These are phyloP conservation scores for Ctenosaura bakeri DNA, from an alignment of 2,797 vertebrate species.

Conservation along the genomic window DNA sequence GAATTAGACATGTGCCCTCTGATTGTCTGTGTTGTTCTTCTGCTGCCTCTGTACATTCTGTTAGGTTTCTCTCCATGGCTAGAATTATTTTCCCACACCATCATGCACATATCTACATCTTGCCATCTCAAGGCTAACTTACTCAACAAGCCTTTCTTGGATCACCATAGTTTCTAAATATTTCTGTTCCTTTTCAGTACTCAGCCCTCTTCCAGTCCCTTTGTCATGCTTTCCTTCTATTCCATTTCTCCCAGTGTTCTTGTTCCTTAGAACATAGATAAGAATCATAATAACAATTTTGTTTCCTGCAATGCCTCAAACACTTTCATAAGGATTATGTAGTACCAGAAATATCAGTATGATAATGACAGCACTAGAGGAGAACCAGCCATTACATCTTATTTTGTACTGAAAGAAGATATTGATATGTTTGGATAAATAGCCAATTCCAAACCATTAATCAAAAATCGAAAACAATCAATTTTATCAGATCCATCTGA, in stretches of 20 bases:
- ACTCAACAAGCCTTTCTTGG: background rate
- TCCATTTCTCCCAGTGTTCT: background rate
- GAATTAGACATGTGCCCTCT: conserved; percentile 13
- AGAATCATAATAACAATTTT: background rate
- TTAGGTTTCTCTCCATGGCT: background rate
- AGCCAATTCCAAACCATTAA: too few species aligned
- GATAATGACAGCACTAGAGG: background rate
- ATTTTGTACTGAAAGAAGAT: background rate
- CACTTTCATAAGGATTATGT: background rate
- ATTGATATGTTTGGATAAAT: too few species aligned
- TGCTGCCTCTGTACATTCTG: background rate
- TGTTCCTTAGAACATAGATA: background rate
- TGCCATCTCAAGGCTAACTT: background rate
- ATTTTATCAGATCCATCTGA: too few species aligned
- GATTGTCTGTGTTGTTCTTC: background rate
- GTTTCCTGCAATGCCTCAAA: background rate
- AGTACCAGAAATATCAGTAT: background rate
- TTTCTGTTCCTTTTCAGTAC: too few species aligned
- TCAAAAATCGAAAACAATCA: too few species aligned
- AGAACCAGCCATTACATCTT: background rate
- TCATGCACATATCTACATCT: background rate
- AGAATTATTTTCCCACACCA: background rate
- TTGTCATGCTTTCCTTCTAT: background rate
- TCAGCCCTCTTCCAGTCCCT: background rate
- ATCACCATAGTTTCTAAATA: background rate